Evolutionary conservation across 2,888 invertebrate species (phyloP).

Genomic region (Ochropleura leucogaster): DNA sequence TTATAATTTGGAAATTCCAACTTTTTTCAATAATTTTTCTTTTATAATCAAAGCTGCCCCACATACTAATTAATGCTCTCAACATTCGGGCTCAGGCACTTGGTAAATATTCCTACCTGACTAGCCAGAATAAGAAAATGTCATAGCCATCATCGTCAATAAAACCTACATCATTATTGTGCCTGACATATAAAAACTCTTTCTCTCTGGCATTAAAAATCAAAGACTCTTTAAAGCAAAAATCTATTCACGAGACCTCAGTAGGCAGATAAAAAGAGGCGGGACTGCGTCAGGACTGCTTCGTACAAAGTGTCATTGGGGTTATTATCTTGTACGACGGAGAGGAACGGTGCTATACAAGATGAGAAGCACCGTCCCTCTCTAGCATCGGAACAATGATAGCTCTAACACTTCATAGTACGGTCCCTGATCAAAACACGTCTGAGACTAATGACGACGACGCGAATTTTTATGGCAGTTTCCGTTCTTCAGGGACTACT

Average conservation of each 20-base stretch:
- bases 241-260: constrained; percentile 75
- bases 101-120: background rate
- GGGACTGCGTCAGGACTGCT: constrained; percentile 68
- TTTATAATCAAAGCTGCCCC: background rate
- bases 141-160: background rate
- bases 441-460: constrained; percentile 87
- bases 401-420: constrained; percentile 72
- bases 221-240: constrained; percentile 71
- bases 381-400: constrained; percentile 70
- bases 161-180: constrained; percentile 30
- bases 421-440: constrained; percentile 87
- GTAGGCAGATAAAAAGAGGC: constrained; percentile 76
- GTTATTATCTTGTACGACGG: constrained; percentile 69
- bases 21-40: no score
- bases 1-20: no score
- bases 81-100: background rate
- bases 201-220: constrained; percentile 74
- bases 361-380: constrained; percentile 62
- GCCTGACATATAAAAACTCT: constrained; percentile 60
- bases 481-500: constrained; percentile 82
- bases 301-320: constrained; percentile 71
- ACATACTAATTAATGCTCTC: background rate
- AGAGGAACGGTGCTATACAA: constrained; percentile 66
- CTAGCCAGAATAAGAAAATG: background rate
- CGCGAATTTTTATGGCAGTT: constrained; percentile 87